Conservation (phyloP, 2,113 vertebrate genomes). For the Ammodytes marinus region DNA sequence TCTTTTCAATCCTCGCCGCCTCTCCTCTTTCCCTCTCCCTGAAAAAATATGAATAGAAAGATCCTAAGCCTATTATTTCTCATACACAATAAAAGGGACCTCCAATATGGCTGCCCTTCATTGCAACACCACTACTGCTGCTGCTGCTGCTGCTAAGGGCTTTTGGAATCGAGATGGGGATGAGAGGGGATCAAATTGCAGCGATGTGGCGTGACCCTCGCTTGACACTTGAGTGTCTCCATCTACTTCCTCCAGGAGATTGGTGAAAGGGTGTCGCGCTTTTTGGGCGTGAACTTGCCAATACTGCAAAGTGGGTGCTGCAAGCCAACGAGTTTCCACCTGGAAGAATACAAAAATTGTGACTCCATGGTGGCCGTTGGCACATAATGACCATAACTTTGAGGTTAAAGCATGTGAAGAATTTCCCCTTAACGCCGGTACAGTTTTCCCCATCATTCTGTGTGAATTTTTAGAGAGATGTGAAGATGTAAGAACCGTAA, state of each 20-base stretch:
- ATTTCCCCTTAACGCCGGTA: constrained; percentile 4
- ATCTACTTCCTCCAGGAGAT: constrained; percentile 54
- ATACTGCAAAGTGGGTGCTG: constrained; percentile 21
- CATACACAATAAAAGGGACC: constrained; percentile 77
- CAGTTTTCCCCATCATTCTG: not conserved
- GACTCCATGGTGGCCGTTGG: constrained; percentile 17
- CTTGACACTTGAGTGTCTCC: constrained; percentile 63
- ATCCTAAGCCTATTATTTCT: constrained; percentile 86
- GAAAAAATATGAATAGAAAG: constrained; percentile 83
- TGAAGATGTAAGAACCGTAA: constrained; percentile 9
- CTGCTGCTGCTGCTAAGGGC: constrained; percentile 38
- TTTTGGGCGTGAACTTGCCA: constrained; percentile 36
- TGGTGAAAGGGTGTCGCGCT: constrained; percentile 24
- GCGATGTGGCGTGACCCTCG: constrained; percentile 41
- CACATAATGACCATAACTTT: constrained; percentile 13
- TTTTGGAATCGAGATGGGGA: constrained; percentile 40
- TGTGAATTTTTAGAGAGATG: not conserved
- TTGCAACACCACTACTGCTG: constrained; percentile 36
- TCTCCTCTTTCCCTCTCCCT: constrained; percentile 65
- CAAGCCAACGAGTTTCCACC: constrained; percentile 49
- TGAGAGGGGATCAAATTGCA: constrained; percentile 46
- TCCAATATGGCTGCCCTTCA: constrained; percentile 72
- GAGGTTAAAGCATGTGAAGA: not conserved
- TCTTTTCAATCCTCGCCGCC: constrained; percentile 71
- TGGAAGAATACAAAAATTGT: constrained; percentile 47